phyloP scores from a whole-genome alignment of 2,113 vertebrate genomes.

The Atlantisia rogersi region DNA sequence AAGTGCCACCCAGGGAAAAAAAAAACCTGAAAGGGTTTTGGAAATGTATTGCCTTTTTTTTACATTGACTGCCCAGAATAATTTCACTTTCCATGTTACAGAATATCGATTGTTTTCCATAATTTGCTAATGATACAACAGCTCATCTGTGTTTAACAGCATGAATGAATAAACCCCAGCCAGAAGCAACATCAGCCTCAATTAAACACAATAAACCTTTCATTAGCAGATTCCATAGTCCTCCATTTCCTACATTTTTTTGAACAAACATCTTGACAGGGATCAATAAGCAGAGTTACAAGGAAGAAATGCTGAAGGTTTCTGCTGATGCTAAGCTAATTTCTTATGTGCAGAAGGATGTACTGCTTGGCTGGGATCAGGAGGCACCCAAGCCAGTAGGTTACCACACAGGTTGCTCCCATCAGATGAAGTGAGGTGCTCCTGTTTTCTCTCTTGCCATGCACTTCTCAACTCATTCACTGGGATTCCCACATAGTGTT shows the following conservation, averaged over 20 bases:
- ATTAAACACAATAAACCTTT: not conserved
- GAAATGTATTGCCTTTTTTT: not conserved
- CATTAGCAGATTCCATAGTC: not conserved
- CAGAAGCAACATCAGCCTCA: not conserved
- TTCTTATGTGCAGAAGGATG: not conserved
- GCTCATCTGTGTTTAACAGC: not conserved
- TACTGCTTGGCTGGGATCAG: not conserved
- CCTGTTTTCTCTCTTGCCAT: fast-evolving
- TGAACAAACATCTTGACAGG: not conserved
- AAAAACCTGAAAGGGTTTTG: not conserved
- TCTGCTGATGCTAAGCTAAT: not conserved
- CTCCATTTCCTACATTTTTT: not conserved
- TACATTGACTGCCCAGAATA: not conserved
- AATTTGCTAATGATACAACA: not conserved
- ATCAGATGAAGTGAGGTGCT: not conserved
- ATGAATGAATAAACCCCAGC: not conserved
- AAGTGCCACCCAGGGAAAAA: not conserved
- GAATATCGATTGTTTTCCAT: not conserved
- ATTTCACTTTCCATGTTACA: not conserved
- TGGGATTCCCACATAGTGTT: not conserved
- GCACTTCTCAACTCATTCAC: not conserved
- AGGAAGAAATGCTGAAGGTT: not conserved
- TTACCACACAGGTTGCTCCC: not conserved
- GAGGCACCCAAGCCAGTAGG: not conserved
- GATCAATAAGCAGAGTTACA: not conserved